These are phyloP conservation scores for Thryonomys swinderianus DNA, from an alignment of 2,113 vertebrate species.

Conservation along the genomic window DNA sequence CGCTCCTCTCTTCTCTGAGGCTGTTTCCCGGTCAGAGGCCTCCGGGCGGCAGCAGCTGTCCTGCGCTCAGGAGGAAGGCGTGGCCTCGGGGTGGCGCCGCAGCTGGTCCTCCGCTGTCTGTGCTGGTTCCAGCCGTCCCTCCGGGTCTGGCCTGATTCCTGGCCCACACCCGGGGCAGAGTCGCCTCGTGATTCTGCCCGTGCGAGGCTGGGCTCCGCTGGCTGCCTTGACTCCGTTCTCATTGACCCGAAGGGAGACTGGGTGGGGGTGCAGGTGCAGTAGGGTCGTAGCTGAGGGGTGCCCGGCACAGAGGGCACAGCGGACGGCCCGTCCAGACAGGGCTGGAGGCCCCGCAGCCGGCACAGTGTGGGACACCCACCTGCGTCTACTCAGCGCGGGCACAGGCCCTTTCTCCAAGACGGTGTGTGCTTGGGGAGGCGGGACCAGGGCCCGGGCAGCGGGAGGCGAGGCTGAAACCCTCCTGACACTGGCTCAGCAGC, in stretches of 20 bases:
- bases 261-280: constrained; percentile 24
- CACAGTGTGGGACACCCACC: no score
- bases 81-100: background rate
- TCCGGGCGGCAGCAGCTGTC: background rate
- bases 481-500: background rate
- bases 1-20: background rate
- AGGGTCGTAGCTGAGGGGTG: background rate
- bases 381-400: no score
- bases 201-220: background rate
- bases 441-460: no score
- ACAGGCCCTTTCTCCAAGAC: background rate
- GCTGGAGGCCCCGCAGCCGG: background rate
- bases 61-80: background rate
- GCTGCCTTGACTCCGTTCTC: background rate
- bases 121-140: background rate
- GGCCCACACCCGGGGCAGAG: background rate
- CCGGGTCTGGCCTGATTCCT: constrained; percentile 34
- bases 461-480: background rate
- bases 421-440: background rate
- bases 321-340: background rate
- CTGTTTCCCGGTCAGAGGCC: background rate
- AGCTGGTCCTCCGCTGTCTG: background rate
- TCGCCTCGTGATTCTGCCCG: constrained; percentile 52
- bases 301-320: background rate
- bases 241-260: background rate